phyloP scores from a whole-genome alignment of 2,888 invertebrate genomes.

The Agrotis exclamationis region DNA sequence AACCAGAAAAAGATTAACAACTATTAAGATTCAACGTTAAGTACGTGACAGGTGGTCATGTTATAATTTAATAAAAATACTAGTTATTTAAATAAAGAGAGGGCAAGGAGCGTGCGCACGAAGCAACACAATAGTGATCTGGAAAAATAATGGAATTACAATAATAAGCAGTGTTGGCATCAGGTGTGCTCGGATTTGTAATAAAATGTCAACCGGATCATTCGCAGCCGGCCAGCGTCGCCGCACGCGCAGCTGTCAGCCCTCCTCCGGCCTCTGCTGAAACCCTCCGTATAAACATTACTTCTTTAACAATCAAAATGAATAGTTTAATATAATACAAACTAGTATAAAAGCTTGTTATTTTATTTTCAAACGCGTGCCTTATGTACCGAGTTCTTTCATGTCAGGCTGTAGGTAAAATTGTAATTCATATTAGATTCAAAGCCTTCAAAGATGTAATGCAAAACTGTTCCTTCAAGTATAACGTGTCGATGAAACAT shows the following conservation, averaged over 20 bases:
- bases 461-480: background rate
- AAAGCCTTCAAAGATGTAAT: background rate
- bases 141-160: conserved; percentile 81
- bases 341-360: conserved; percentile 18
- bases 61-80: conserved; percentile 18
- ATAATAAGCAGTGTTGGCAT: conserved; percentile 87
- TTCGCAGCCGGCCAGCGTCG: conserved; percentile 87
- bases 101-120: conserved; percentile 76
- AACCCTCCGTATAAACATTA: conserved; percentile 84
- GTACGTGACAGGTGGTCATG: conserved; percentile 33
- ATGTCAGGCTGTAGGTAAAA: background rate
- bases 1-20: conserved; percentile 1
- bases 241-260: conserved; percentile 86
- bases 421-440: background rate
- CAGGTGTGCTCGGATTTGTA: conserved; percentile 89
- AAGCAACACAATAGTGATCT: conserved; percentile 74
- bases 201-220: conserved; percentile 86
- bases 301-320: conserved; percentile 67
- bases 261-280: conserved; percentile 78
- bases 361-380: conserved; percentile 8
- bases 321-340: conserved; percentile 47
- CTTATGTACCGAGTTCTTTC: background rate
- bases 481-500: background rate
- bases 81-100: conserved; percentile 61
- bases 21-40: background rate